Evolutionary conservation across 1,140 invertebrate species (phyloP).

Genomic region (Metaphire vulgaris): DNA sequence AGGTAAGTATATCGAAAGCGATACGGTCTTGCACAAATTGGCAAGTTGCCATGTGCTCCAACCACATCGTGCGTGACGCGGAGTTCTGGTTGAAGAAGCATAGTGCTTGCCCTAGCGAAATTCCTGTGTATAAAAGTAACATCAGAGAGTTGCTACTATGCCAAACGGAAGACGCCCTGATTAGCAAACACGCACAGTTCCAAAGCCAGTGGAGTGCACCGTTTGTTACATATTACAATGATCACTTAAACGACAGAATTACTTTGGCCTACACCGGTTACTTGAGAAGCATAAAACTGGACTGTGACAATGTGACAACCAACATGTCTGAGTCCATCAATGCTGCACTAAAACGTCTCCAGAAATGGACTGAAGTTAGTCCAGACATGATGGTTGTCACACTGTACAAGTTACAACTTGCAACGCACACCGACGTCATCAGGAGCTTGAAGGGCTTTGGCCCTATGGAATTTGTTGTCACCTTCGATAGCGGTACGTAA

Average conservation of each 20-base stretch:
- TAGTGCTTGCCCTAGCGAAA: not conserved
- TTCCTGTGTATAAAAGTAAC: not conserved
- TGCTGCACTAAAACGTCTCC: not conserved
- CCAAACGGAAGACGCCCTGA: not conserved
- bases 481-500: not conserved
- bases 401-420: not conserved
- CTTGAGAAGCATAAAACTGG: not conserved
- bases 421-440: not conserved
- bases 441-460: not conserved
- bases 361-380: not conserved
- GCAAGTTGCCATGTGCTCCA: not conserved
- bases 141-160: not conserved
- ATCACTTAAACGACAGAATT: not conserved
- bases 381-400: not conserved
- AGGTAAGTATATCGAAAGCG: not conserved
- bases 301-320: not conserved
- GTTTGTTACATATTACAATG: not conserved
- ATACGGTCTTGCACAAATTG: not conserved
- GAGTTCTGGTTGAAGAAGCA: not conserved
- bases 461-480: too few relatives aligned
- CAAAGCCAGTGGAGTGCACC: not conserved
- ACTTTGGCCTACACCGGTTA: not conserved
- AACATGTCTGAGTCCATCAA: not conserved
- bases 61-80: not conserved
- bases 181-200: not conserved